Evolutionary conservation across 2,888 invertebrate genomes (phyloP).

Genomic region (Pachydiplax longipennis): DNA sequence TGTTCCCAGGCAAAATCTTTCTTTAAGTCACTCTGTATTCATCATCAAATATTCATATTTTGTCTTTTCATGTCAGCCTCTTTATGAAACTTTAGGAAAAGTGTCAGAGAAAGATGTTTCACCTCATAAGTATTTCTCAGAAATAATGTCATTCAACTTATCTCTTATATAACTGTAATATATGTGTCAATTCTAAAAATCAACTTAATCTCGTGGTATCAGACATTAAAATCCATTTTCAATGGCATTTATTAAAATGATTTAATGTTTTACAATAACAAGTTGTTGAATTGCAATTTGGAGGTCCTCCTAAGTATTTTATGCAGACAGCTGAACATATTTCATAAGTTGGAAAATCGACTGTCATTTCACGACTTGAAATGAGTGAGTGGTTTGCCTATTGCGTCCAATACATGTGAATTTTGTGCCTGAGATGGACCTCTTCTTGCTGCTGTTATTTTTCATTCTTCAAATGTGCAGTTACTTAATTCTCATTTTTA

Average conservation of each 20-base stretch:
- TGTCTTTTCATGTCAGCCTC: no score
- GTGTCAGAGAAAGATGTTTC: no score
- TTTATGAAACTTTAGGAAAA: no score
- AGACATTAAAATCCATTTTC: neutral
- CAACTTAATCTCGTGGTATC: neutral
- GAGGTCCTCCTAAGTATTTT: neutral
- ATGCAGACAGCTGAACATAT: neutral
- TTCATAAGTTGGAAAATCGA: neutral
- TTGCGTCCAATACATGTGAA: constrained; percentile 19
- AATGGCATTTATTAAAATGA: neutral
- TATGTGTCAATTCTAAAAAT: neutral
- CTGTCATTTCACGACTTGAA: neutral
- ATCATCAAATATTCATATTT: no score
- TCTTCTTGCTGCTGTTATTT: neutral
- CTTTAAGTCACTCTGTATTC: no score
- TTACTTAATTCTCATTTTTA: neutral
- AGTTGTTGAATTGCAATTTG: neutral
- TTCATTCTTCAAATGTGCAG: neutral
- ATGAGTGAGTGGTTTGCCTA: neutral
- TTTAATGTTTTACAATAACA: neutral
- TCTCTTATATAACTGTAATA: no score
- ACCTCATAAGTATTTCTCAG: no score
- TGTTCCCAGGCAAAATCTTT: no score
- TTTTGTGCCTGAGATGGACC: neutral
- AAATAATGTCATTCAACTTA: no score